A percentile compares a stretch with the other conserved stretches of the same genome.
These are phyloP conservation scores for Cataglyphis hispanica DNA, from an alignment of 1,140 invertebrate species.

Conservation along the genomic window DNA sequence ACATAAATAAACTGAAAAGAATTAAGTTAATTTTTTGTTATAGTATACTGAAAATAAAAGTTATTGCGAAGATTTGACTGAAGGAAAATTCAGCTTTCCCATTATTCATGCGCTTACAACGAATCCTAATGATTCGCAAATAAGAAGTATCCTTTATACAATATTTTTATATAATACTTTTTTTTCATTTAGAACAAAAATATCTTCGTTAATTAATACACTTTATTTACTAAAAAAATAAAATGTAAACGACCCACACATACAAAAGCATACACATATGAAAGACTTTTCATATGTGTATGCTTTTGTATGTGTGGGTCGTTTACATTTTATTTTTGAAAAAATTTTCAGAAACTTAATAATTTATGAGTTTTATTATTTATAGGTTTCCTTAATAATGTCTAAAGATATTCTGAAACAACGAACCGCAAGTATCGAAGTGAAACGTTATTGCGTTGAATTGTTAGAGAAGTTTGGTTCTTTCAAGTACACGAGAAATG, in stretches of 20 bases:
- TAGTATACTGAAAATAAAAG: slow-evolving; percentile 98
- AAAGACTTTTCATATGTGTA: no score
- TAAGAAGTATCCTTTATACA: slow-evolving; percentile 97
- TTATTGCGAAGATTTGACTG: slow-evolving; percentile 98
- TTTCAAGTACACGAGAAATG: slow-evolving; percentile 94
- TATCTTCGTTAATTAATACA: background rate
- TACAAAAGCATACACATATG: no score
- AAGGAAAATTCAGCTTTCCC: slow-evolving; percentile 99
- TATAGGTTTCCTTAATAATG: slow-evolving; percentile 71
- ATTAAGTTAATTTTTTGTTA: slow-evolving; percentile 81
- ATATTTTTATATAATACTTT: background rate
- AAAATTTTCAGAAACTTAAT: background rate
- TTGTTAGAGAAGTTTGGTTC: slow-evolving; percentile 95
- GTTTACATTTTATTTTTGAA: no score
- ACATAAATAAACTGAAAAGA: background rate
- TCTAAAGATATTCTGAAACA: slow-evolving; percentile 94
- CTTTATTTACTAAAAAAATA: slow-evolving; percentile 4
- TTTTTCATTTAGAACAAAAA: background rate
- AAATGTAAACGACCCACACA: background rate
- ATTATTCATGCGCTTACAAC: slow-evolving; percentile 96
- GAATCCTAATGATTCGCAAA: slow-evolving; percentile 93
- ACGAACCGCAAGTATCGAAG: slow-evolving; percentile 94
- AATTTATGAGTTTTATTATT: slow-evolving; percentile 30
- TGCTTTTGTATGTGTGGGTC: no score
- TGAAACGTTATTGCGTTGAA: slow-evolving; percentile 97